Base-by-base conservation (phyloP, 2,888 invertebrate genomes). In the Callimorpha dominula region DNA sequence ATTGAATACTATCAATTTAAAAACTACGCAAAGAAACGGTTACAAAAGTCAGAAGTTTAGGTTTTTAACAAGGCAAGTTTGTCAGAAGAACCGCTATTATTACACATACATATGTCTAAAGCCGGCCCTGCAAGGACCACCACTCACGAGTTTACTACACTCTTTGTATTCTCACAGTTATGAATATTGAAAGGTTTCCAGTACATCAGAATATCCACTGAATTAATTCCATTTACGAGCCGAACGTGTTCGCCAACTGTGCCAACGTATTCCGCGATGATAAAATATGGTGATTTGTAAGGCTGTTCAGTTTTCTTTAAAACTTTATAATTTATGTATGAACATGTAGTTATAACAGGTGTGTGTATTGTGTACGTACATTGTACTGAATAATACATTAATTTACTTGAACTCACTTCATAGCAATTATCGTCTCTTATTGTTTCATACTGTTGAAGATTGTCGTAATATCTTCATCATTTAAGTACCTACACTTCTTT, bases 191-290 rank as follows among this genome's bases (percentile, higher is more conserved):
- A 57, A n/a, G 52, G 70, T 66, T 73, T 74, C 71, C 60, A 65
- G 60, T 72, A 71, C 74, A 73, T 63, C 68, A 75, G 60, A 73
- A 74, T 78, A 81, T 75, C 74, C 66, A 74, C 78, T 9, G 76
- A 72, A 78, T 78, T 72, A 72, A 76, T 78, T 79, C 50, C 65
- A 43, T 52, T 73, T 81, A 73, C 68, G 73, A 71, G 74, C 49
- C 43, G 62, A 75, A 78, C 81, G 65, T 82, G 81, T 78, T 79
- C 66, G 42, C 50, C 73, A 79, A 79, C 78, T 79, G 70, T 82
- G 83, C 83, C 79, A 83, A 82, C 81, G 81, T 78, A 73, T 81
- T 74, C 79, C 70, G 73, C 74, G 73, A 79, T 74, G 66, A 67
- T 73, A 67, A 82, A 76, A 79, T 78, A 78, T 76, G 72, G 40